Conservation (phyloP, 2,888 invertebrate species). For the Euzophera pinguis region DNA sequence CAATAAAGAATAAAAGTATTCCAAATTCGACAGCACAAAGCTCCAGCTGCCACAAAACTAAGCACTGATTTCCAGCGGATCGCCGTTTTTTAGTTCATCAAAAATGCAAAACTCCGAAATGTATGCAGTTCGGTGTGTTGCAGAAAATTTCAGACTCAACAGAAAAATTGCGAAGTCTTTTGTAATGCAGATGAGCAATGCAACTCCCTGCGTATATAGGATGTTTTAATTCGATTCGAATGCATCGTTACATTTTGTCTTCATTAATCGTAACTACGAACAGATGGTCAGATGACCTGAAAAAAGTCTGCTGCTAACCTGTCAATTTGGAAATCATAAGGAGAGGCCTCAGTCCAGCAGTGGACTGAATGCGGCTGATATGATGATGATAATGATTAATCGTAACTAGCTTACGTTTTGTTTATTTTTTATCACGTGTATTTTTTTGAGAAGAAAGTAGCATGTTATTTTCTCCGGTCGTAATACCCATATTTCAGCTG, state of each 20-base stretch:
- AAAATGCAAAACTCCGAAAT: constrained; percentile 73
- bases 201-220: constrained; percentile 10
- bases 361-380: too few species aligned
- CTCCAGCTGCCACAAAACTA: constrained; percentile 20
- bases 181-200: constrained; percentile 45
- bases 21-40: background rate
- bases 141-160: constrained; percentile 39
- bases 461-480: too few species aligned
- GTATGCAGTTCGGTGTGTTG: constrained; percentile 52
- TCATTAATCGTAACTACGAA: background rate
- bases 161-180: constrained; percentile 46
- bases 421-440: too few species aligned
- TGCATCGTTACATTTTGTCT: background rate
- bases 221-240: constrained; percentile 22
- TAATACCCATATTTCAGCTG: too few species aligned
- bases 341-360: too few species aligned
- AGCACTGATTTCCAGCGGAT: constrained; percentile 30
- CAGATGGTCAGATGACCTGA: too few species aligned
- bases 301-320: too few species aligned
- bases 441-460: too few species aligned
- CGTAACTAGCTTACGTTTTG: too few species aligned
- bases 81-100: constrained; percentile 58
- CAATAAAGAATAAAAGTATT: background rate
- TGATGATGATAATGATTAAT: too few species aligned
- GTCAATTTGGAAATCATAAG: too few species aligned